phyloP scores from a whole-genome alignment of 2,797 vertebrate species.

The Artibeus lituratus region DNA sequence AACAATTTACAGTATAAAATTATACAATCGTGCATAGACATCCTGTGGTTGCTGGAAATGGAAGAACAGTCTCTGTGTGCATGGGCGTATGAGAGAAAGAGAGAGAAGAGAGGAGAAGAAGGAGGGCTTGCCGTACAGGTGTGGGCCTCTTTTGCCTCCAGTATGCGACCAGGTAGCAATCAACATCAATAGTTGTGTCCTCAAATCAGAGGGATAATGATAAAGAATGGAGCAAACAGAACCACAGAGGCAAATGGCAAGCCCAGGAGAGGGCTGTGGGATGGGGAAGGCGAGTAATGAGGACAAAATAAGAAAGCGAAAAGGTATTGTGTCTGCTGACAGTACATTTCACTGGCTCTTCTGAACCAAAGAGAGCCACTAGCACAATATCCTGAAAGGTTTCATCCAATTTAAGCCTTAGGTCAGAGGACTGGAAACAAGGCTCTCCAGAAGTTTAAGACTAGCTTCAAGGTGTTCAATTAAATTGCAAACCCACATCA shows the following conservation, averaged over 20 bases:
- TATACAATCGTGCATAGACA: not conserved
- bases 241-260: not conserved
- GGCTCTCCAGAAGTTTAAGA: not conserved
- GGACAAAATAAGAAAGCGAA: conserved; percentile 53
- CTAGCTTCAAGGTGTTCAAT: conserved; percentile 36
- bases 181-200: conserved; percentile 43
- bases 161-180: conserved; percentile 41
- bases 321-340: conserved; percentile 38
- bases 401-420: conserved; percentile 38
- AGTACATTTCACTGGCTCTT: conserved; percentile 36
- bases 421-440: conserved; percentile 29
- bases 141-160: not conserved
- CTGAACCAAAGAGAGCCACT: conserved; percentile 6
- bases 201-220: conserved; percentile 57
- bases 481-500: conserved; percentile 7
- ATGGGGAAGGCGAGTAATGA: not conserved
- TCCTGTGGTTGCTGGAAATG: not conserved
- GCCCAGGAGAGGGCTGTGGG: not conserved
- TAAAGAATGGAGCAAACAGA: conserved; percentile 31
- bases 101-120: not conserved
- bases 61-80: not conserved
- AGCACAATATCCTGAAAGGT: conserved; percentile 33
- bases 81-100: not conserved
- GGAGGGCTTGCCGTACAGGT: not conserved
- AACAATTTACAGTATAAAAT: not conserved